These are phyloP conservation scores for Pelagia noctiluca DNA, from an alignment of 30 jellyfish, hydroid and myxozoan genomes.

Conservation along the genomic window DNA sequence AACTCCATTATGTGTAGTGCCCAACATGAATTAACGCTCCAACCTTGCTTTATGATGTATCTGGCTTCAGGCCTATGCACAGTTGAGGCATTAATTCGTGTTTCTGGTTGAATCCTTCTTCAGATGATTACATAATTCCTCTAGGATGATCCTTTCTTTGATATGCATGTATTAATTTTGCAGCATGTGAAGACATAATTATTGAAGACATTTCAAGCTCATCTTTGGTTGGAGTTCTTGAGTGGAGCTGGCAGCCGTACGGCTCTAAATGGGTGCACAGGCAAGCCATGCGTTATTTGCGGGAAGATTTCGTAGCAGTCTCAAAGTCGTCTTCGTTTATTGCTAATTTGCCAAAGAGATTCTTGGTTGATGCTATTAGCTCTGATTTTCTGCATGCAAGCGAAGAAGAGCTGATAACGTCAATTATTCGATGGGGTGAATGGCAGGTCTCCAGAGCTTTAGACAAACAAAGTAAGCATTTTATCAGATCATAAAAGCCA, in stretches of 20 bases:
- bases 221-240: slow-evolving; percentile 81
- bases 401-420: slow-evolving; percentile 84
- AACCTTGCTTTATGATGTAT: too few relatives aligned
- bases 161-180: too few relatives aligned
- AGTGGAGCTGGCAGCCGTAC: slow-evolving; percentile 94
- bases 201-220: slow-evolving; percentile 60
- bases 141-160: too few relatives aligned
- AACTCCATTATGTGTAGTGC: too few relatives aligned
- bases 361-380: slow-evolving; percentile 56
- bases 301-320: slow-evolving; percentile 76
- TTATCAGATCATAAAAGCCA: too few relatives aligned
- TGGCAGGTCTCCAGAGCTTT: slow-evolving; percentile 85
- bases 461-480: slow-evolving; percentile 78
- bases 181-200: slow-evolving; percentile 94
- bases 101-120: too few relatives aligned
- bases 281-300: slow-evolving; percentile 86
- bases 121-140: too few relatives aligned
- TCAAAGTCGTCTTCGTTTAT: slow-evolving; percentile 69
- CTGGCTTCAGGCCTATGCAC: too few relatives aligned
- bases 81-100: too few relatives aligned
- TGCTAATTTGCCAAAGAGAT: slow-evolving; percentile 78
- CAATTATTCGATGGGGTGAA: slow-evolving; percentile 94
- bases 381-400: slow-evolving; percentile 94
- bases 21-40: too few relatives aligned
- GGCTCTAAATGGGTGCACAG: slow-evolving; percentile 92